phyloP scores from a whole-genome alignment of 2,888 invertebrate genomes.

The Crepidodera aurea region DNA sequence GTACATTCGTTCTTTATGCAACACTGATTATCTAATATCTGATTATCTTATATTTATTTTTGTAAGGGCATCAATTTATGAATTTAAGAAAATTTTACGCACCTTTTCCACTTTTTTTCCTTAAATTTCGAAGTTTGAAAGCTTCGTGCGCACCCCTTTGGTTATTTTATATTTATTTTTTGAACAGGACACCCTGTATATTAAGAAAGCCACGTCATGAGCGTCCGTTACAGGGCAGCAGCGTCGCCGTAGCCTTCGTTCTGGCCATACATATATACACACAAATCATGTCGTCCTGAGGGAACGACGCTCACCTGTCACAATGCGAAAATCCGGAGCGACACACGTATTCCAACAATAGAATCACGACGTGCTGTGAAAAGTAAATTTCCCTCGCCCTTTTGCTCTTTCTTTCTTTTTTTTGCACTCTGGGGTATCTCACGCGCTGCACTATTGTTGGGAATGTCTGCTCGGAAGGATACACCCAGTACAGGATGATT shows the following conservation, averaged over 20 bases:
- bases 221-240: conserved; percentile 1
- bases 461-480: background rate
- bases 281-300: conserved; percentile 53
- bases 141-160: too few species aligned
- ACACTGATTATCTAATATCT: too few species aligned
- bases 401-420: background rate
- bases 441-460: background rate
- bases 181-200: background rate
- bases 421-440: conserved; percentile 5
- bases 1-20: too few species aligned
- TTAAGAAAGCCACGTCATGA: background rate
- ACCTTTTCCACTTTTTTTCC: too few species aligned
- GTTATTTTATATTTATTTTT: too few species aligned
- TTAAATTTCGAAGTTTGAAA: too few species aligned
- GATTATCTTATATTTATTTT: too few species aligned
- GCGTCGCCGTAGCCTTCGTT: background rate
- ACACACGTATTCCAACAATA: conserved; percentile 62
- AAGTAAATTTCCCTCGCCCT: conserved; percentile 49
- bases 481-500: background rate
- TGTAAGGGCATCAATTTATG: too few species aligned
- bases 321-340: conserved; percentile 59
- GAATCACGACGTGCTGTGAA: conserved; percentile 62
- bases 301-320: conserved; percentile 59
- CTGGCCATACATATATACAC: conserved; percentile 39
- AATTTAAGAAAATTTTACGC: too few species aligned